Conservation (phyloP, 2,888 invertebrate genomes). For the Lepidochitona cinerea region DNA sequence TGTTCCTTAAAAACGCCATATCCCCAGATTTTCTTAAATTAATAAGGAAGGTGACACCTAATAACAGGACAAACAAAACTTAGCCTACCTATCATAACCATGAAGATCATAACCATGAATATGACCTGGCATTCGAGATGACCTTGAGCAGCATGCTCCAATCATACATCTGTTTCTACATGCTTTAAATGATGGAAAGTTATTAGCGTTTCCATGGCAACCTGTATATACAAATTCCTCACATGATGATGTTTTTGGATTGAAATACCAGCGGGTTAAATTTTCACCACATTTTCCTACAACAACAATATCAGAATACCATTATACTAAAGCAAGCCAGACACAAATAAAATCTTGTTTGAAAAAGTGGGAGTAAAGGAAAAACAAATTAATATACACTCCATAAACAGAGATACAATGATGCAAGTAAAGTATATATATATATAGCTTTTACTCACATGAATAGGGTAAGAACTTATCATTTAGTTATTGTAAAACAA, state of each 20-base stretch:
- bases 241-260: conserved; percentile 46
- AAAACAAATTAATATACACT: too few species aligned
- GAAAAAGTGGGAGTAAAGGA: not conserved
- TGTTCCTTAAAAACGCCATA: too few species aligned
- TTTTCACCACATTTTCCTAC: conserved; percentile 45
- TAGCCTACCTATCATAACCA: conserved; percentile 58
- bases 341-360: not conserved
- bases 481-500: too few species aligned
- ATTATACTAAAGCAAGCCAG: not conserved
- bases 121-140: conserved; percentile 32
- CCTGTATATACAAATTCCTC: conserved; percentile 56
- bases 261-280: conserved; percentile 53
- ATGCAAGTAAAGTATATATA: too few species aligned
- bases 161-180: conserved; percentile 53
- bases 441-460: too few species aligned
- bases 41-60: too few species aligned
- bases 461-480: too few species aligned
- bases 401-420: too few species aligned
- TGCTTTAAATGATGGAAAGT: conserved; percentile 43
- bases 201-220: conserved; percentile 59
- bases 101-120: conserved; percentile 52
- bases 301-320: not conserved
- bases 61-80: too few species aligned
- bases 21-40: too few species aligned
- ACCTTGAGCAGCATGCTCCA: conserved; percentile 60